These are phyloP conservation scores for Trissolcus japonicus DNA, from an alignment of 2,888 invertebrate genomes.

Conservation along the genomic window DNA sequence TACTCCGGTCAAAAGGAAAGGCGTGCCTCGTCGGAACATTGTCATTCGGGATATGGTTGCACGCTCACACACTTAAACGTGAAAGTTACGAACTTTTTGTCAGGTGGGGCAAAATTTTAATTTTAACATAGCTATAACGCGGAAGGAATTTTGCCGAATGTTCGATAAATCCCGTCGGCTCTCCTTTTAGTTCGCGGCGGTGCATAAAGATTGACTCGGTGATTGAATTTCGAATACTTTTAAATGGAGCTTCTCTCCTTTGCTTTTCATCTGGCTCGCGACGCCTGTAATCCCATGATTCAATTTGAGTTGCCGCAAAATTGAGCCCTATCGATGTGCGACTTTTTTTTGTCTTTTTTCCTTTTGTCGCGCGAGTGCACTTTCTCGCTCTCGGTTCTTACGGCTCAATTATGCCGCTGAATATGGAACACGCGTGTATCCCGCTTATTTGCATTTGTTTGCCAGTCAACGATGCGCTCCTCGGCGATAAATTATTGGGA, in stretches of 20 bases:
- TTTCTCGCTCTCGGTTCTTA: conserved; percentile 14
- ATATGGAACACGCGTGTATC: conserved; percentile 50
- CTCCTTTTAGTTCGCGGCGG: conserved; percentile 29
- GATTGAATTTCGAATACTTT: conserved; percentile 50
- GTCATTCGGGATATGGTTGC: conserved; percentile 25
- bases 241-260: conserved; percentile 26
- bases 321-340: conserved; percentile 27
- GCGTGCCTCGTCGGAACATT: conserved; percentile 14
- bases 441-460: conserved; percentile 50
- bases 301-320: conserved; percentile 38
- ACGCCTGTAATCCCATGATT: conserved; percentile 46
- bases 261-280: conserved; percentile 31
- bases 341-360: not conserved
- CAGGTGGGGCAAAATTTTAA: conserved; percentile 14
- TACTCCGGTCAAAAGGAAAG: conserved; percentile 5
- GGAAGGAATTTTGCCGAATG: conserved; percentile 16
- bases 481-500: conserved; percentile 36
- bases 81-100: conserved; percentile 18
- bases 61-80: conserved; percentile 15
- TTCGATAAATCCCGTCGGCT: conserved; percentile 8
- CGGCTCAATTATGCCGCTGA: conserved; percentile 42
- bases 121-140: conserved; percentile 35
- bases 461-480: conserved; percentile 40
- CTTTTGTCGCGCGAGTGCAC: conserved; percentile 14
- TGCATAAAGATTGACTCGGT: conserved; percentile 37